phyloP scores from a whole-genome alignment of 2,797 vertebrate species.

The Rhabdomys pumilio region DNA sequence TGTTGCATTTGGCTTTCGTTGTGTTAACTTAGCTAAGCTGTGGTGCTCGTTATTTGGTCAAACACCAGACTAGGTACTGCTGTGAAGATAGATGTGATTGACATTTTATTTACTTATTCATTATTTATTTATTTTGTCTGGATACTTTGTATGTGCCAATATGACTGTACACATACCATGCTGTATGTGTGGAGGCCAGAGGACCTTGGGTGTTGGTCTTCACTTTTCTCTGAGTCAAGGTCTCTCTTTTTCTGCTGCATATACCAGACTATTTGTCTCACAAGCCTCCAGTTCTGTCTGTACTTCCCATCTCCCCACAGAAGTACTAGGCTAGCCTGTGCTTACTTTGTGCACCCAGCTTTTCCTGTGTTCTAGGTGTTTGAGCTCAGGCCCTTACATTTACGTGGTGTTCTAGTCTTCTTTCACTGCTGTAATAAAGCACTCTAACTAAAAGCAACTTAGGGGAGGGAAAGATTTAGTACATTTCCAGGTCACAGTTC shows the following conservation, averaged over 20 bases:
- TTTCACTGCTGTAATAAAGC: neutral
- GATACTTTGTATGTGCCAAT: neutral
- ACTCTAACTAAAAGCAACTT: neutral
- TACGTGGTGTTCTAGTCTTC: neutral
- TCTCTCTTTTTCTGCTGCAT: neutral
- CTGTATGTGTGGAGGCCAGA: neutral
- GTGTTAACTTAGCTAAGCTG: neutral
- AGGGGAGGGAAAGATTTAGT: neutral
- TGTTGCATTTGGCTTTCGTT: constrained; percentile 21
- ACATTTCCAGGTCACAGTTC: neutral
- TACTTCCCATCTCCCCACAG: neutral
- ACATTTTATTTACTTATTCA: neutral
- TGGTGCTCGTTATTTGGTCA: neutral
- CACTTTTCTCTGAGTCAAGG: neutral
- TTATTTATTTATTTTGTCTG: neutral
- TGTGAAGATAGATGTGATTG: constrained; percentile 24
- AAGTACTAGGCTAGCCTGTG: no score
- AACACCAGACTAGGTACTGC: neutral
- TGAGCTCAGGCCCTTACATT: neutral
- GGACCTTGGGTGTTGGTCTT: neutral
- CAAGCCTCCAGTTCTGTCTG: no score
- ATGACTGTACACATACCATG: neutral
- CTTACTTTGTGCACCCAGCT: neutral
- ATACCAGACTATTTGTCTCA: neutral
- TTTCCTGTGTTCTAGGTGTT: neutral